Evolutionary conservation across 2,797 vertebrate species (phyloP).

Genomic region (Heliangelus exortis): DNA sequence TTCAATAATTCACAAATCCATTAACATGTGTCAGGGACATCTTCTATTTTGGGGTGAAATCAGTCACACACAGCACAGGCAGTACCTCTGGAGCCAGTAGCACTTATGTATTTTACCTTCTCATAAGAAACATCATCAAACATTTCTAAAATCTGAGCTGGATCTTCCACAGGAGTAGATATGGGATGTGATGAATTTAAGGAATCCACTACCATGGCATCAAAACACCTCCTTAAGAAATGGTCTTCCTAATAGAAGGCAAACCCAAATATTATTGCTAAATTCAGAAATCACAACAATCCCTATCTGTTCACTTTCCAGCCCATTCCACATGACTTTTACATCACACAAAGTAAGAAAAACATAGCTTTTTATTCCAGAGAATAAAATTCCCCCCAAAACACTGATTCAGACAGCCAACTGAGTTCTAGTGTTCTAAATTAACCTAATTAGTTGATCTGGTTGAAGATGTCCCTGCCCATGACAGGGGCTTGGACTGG

Average conservation of each 20-base stretch:
- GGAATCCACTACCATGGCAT: constrained; percentile 90
- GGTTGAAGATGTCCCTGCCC: too few relatives aligned
- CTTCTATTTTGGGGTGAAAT: not conserved
- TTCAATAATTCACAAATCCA: not conserved
- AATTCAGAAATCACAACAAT: not conserved
- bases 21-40: accelerated
- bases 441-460: not conserved
- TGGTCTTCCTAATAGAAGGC: constrained; percentile 82
- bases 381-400: too few relatives aligned
- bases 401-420: not conserved
- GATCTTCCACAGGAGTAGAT: constrained; percentile 88
- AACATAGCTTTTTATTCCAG: not conserved
- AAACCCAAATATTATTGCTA: not conserved
- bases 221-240: constrained; percentile 88
- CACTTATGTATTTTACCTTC: constrained; percentile 80
- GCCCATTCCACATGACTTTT: not conserved
- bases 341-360: not conserved
- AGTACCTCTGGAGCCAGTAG: not conserved
- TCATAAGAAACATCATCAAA: constrained; percentile 93
- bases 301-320: not conserved
- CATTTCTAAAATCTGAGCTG: constrained; percentile 91
- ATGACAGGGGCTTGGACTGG: too few relatives aligned
- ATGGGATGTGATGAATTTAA: constrained; percentile 91
- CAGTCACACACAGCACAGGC: not conserved
- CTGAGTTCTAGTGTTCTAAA: not conserved